Base-by-base conservation (phyloP, 2,797 vertebrate species). In the Diglossa cyanea region DNA sequence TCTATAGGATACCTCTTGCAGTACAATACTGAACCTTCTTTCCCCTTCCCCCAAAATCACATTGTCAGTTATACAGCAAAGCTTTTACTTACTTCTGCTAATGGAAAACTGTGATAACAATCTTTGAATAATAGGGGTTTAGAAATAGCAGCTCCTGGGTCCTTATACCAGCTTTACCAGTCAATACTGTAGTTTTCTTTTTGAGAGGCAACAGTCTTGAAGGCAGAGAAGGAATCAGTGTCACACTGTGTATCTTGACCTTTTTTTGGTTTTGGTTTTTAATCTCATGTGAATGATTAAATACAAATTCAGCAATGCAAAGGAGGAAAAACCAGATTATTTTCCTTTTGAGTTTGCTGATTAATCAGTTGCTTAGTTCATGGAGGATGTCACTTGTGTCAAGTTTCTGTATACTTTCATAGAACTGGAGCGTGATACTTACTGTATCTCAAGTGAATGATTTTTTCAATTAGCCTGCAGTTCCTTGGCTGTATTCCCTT, bases 391-490 rank as follows among this genome's bases (percentile, higher is more conserved):
- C 96, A 90, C 75, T 87, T 96, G 93, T 95, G 97, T 97, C 96
- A 91, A 63, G 88, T 97, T 97, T 97, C 97, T 96, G 89, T 96
- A 95, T 94, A 91, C 58, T 94, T 96, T 82, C 40, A 25, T 90
- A 95, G 96, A 98, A 95, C 86, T 84, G 95, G 94, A 97, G 94
- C 58, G 25, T 3, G 78, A 92, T 96, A 86, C 95, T 97, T 88
- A 76, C 88, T 3, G 70, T 97, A 98, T 95, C 97, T 97, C 97
- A 96, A 96, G 97, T 97, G 97, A 98, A 98, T 97, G 97, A 98
- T 97, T 98, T 98, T 98, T 98, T 98, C 98, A 98, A 98, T 98
- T 98, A 98, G 97, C 96, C 95, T 90, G 79, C 86, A 93, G 96
- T 96, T 98, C 96, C 95, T 97, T 96, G 96, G 97, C 60, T 90